phyloP scores from a whole-genome alignment of 2,113 vertebrate species.

The Orcinus orca region DNA sequence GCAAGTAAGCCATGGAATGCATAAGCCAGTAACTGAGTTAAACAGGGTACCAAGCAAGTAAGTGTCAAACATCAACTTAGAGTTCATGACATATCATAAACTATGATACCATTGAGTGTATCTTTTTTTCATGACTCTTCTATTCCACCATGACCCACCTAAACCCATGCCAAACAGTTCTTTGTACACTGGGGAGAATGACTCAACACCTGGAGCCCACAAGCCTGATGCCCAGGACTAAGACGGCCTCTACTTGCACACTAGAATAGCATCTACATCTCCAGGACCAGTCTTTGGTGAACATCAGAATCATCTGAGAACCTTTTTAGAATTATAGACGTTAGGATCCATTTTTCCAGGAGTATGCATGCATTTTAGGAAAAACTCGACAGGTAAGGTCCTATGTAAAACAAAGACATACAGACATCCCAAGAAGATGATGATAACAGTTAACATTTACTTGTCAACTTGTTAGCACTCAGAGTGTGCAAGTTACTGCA shows the following conservation, averaged over 20 bases:
- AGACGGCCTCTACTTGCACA: neutral
- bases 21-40: slow-evolving; percentile 22
- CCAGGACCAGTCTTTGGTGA: neutral
- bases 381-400: neutral
- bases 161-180: neutral
- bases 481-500: neutral
- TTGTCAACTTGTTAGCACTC: neutral
- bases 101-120: neutral
- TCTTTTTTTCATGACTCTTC: neutral
- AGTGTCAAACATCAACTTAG: neutral
- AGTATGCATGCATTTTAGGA: neutral
- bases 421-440: neutral
- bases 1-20: slow-evolving; percentile 66
- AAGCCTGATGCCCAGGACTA: neutral
- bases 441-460: neutral
- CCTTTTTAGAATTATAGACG: neutral
- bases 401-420: neutral
- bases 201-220: neutral
- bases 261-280: neutral
- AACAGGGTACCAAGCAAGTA: neutral
- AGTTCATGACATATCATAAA: neutral
- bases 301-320: neutral
- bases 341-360: neutral
- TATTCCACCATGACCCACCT: neutral
- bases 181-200: neutral